Conservation (phyloP, 2,797 vertebrate genomes). For the Falco naumanni region DNA sequence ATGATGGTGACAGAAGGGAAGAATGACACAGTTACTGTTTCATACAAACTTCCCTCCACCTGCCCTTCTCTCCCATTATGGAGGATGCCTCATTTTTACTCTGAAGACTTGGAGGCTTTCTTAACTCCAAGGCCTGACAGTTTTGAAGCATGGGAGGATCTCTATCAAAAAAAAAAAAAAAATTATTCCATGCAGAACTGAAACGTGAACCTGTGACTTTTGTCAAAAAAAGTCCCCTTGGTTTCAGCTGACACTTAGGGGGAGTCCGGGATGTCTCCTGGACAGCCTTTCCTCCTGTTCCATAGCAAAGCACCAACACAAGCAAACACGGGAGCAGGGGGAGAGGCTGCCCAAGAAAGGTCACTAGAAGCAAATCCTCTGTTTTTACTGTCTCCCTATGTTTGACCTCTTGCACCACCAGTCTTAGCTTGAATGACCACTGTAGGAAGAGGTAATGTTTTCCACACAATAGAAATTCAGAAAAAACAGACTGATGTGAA, state of each 20-base stretch:
- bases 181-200: neutral
- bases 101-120: neutral
- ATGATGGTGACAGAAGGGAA: neutral
- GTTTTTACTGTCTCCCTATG: neutral
- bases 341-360: neutral
- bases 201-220: neutral
- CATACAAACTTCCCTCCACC: neutral
- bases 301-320: neutral
- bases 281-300: neutral
- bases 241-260: neutral
- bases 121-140: neutral
- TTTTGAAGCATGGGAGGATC: neutral
- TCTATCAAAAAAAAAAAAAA: neutral
- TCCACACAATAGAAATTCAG: neutral
- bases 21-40: neutral
- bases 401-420: neutral
- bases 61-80: neutral
- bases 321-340: neutral
- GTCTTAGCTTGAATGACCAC: neutral
- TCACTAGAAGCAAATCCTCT: neutral
- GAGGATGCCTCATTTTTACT: neutral
- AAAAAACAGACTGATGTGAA: neutral
- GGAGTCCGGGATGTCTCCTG: neutral
- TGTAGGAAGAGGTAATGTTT: neutral
- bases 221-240: neutral